Evolutionary conservation across 2,888 invertebrate species (phyloP).

Genomic region (Polietes domitor): DNA sequence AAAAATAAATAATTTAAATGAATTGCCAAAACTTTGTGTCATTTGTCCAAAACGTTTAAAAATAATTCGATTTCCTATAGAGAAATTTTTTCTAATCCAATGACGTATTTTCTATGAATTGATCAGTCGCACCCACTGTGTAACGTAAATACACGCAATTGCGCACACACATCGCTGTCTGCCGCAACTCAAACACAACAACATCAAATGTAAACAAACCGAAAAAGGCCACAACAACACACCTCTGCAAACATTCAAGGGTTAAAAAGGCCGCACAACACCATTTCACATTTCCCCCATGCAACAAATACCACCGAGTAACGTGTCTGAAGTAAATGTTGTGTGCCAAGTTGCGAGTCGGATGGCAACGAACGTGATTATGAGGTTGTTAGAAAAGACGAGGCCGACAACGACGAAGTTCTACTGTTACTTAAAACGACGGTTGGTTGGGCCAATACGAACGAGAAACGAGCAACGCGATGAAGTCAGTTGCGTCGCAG

Average conservation of each 20-base stretch:
- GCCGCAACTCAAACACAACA: slow-evolving; percentile 9
- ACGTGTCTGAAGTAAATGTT: slow-evolving; percentile 56
- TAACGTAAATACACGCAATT: slow-evolving; percentile 4
- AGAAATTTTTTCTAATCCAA: too few species aligned
- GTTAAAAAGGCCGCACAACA: slow-evolving; percentile 4
- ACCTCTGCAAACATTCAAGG: slow-evolving; percentile 3
- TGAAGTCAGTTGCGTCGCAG: too few species aligned
- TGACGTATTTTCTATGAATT: too few species aligned
- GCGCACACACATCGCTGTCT: not conserved
- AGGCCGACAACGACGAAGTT: slow-evolving; percentile 36
- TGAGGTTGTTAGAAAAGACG: slow-evolving; percentile 64
- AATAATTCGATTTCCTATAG: too few species aligned
- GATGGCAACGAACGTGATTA: slow-evolving; percentile 48
- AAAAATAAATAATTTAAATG: too few species aligned
- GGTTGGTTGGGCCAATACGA: slow-evolving; percentile 64
- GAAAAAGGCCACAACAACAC: not conserved
- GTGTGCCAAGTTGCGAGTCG: slow-evolving; percentile 46
- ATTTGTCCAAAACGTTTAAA: too few species aligned
- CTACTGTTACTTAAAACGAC: slow-evolving; percentile 63
- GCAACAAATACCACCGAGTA: slow-evolving; percentile 37
- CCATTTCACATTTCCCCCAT: not conserved
- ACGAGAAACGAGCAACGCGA: too few species aligned
- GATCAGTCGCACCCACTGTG: not conserved
- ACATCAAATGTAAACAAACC: not conserved
- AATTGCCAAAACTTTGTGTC: too few species aligned